Base-by-base conservation (phyloP, 2,797 vertebrate genomes). In the Lepus townsendii region DNA sequence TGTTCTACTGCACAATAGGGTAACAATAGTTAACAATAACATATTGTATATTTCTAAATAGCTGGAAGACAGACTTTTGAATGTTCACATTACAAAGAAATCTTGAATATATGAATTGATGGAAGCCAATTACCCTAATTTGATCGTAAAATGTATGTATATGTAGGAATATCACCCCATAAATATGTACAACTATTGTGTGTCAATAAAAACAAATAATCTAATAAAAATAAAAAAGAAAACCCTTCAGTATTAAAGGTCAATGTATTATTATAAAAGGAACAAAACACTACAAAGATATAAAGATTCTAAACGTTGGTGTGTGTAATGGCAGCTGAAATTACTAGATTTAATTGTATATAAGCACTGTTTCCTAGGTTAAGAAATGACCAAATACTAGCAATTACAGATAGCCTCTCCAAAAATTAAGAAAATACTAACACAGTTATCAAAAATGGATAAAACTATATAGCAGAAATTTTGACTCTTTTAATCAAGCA, bases 381-480 rank as follows among this genome's bases (percentile, higher is more conserved):
- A 76, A 82, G 88, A 69, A 66, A 71, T 82, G 12, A 62, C 54
- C 4, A 77, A n/a, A 1, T 52, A 52, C 3, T 75, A 4, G 26
- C 7, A 78, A 32, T 75, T 89, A 90, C 27, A 85, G 78, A 57
- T 42, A 76, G 13, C 26, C 66, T 7, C 24, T 52, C 22, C 11
- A 78, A 42, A 42, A 42, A 50, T 10, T 35, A 86, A 72, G 26
- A 85, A 88, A 96, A 85, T 69, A 32, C 22, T 93, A 83, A 88
- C 17, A 71, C 65, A 52, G 38, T 82, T 77, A 30, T 2, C 12
- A 6, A 62, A 60, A 54, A 4, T 42, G 71, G 1, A 19, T 85
- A 72, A 82, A 73, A 80, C 24, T 47, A 2, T 69, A 27, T 76
- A 62, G 16, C 7, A 50, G 16, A 68, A 35, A 83, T 62, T 75